These are phyloP conservation scores for Petrocephalus zakoni DNA, from an alignment of 2,113 vertebrate genomes.

Conservation along the genomic window DNA sequence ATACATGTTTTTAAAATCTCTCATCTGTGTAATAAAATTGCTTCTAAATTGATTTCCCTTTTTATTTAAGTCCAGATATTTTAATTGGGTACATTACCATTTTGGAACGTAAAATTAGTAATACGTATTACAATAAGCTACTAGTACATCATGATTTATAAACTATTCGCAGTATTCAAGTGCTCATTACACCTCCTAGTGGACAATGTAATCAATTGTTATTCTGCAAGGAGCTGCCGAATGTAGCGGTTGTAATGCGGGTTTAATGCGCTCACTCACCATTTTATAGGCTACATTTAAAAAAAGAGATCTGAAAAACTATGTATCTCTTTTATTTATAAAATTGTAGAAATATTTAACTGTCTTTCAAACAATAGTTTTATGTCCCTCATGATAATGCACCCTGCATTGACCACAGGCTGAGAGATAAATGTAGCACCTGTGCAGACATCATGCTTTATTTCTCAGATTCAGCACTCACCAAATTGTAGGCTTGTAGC, in stretches of 20 bases:
- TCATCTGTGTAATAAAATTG: background rate
- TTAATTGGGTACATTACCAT: background rate
- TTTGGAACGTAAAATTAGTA: background rate
- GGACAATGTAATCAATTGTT: background rate
- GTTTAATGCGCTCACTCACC: background rate
- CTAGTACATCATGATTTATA: background rate
- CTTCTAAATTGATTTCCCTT: background rate
- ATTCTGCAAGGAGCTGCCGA: background rate
- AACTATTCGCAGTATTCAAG: background rate
- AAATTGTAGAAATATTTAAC: background rate
- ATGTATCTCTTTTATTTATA: background rate
- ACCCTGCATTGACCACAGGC: background rate
- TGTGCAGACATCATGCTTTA: no score
- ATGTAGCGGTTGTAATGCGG: background rate
- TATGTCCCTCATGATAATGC: background rate
- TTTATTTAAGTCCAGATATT: background rate
- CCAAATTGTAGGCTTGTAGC: background rate
- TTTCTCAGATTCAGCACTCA: no score
- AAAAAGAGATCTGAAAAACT: background rate
- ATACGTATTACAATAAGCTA: background rate
- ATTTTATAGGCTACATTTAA: background rate
- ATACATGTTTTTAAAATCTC: background rate
- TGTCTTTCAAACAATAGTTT: background rate
- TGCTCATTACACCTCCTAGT: background rate
- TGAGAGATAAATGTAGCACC: background rate